Conservation (phyloP, 2,113 vertebrate species). For the Labrus mixtus region DNA sequence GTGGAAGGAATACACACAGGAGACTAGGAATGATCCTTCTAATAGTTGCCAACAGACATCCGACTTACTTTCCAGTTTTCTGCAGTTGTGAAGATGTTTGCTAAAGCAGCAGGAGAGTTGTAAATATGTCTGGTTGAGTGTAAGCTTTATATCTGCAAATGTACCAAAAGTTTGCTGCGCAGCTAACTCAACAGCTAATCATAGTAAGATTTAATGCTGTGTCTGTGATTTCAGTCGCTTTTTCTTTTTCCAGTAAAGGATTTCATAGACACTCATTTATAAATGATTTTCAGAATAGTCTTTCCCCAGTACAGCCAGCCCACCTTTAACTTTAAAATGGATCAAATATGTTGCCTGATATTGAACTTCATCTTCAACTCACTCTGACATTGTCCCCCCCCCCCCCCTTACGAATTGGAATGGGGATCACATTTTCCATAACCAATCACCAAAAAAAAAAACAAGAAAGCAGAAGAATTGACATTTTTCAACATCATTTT, state of each 20-base stretch:
- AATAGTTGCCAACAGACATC: background rate
- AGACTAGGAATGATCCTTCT: background rate
- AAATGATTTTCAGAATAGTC: background rate
- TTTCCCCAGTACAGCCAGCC: too few species aligned
- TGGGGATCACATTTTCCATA: too few species aligned
- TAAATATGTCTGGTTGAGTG: background rate
- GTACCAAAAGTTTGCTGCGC: background rate
- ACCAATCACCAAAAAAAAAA: too few species aligned
- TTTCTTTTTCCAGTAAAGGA: background rate
- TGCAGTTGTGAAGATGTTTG: background rate
- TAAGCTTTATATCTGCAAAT: background rate
- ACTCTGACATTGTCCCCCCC: too few species aligned
- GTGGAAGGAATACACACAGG: background rate
- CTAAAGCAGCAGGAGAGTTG: background rate
- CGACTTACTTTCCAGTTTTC: background rate
- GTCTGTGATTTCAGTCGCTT: too few species aligned
- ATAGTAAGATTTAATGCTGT: too few species aligned
- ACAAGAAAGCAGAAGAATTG: too few species aligned
- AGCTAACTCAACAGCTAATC: too few species aligned
- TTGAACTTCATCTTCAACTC: background rate
- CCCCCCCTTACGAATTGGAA: too few species aligned
- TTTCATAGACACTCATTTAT: background rate
- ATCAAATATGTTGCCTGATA: background rate
- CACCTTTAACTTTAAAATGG: background rate
- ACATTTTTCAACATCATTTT: too few species aligned